Conservation (phyloP, 2,888 invertebrate genomes). For the Cecidostiba fungosa region DNA sequence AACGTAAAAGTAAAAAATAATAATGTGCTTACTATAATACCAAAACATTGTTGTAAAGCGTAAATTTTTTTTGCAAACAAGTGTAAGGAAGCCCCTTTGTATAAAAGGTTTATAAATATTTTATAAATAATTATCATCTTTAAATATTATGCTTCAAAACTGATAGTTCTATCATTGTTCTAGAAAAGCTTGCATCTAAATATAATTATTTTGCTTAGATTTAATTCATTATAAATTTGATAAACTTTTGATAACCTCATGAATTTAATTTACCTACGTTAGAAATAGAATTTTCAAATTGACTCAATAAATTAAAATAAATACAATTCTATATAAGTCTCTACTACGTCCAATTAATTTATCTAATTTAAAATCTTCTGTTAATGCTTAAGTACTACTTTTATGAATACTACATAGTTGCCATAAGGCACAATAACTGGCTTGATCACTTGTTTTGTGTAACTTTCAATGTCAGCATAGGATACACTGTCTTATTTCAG, state of each 20-base stretch:
- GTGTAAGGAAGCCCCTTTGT: constrained; percentile 48
- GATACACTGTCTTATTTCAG: constrained; percentile 76
- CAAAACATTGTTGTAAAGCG: neutral
- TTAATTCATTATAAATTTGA: neutral
- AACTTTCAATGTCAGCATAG: constrained; percentile 67
- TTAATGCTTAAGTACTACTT: constrained; percentile 36
- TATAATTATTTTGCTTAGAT: neutral
- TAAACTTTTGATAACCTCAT: constrained; percentile 8
- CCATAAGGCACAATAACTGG: constrained; percentile 61
- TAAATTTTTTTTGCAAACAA: constrained; percentile 36
- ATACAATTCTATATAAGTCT: constrained; percentile 34
- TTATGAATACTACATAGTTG: constrained; percentile 49
- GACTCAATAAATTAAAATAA: constrained; percentile 38
- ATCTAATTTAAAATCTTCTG: constrained; percentile 34
- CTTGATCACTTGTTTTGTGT: constrained; percentile 52
- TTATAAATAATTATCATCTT: neutral
- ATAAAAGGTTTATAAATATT: constrained; percentile 11
- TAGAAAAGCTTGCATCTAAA: constrained; percentile 12
- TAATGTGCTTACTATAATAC: constrained; percentile 52
- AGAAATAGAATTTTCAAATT: neutral
- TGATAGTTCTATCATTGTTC: neutral
- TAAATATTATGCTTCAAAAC: neutral
- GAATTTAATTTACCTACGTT: constrained; percentile 4
- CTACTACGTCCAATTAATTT: neutral
- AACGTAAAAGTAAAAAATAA: constrained; percentile 41